A percentile compares a stretch with the other conserved stretches of the same genome.
These are phyloP conservation scores for Eulacestoma nigropectus DNA, from an alignment of 2,113 vertebrate genomes.

Conservation along the genomic window DNA sequence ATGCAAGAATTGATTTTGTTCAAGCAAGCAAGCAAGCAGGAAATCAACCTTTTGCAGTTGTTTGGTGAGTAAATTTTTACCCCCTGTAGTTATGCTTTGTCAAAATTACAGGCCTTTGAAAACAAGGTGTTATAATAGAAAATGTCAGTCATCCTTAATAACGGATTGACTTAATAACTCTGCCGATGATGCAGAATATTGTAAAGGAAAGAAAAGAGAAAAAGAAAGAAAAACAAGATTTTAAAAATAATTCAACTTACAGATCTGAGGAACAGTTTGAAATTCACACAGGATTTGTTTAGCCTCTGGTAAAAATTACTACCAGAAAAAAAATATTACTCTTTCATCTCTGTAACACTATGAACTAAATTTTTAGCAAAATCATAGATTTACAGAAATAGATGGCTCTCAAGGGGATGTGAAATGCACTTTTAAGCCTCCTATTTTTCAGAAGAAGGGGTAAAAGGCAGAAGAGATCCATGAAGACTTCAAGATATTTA, in stretches of 20 bases:
- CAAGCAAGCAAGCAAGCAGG: background rate
- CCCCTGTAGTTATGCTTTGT: background rate
- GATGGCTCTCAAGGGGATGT: background rate
- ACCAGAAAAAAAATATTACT: background rate
- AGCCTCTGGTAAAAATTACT: background rate
- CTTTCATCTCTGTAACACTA: constrained; percentile 1
- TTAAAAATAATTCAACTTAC: background rate
- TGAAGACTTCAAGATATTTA: background rate
- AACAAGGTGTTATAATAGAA: constrained; percentile 18
- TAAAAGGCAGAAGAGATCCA: background rate
- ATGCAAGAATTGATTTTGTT: constrained; percentile 6
- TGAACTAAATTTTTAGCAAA: background rate
- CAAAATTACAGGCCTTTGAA: constrained; percentile 11
- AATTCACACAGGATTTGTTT: constrained; percentile 10
- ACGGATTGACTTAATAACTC: background rate
- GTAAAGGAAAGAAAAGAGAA: background rate
- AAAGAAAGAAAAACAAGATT: background rate
- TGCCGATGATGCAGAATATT: background rate
- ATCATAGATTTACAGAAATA: background rate
- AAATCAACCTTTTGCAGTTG: background rate
- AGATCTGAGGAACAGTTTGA: background rate
- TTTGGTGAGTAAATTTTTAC: background rate
- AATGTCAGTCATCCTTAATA: constrained; percentile 16
- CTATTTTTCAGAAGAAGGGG: background rate
- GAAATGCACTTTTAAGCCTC: background rate